Evolutionary conservation across 1,140 invertebrate species (phyloP).

Genomic region (Diorhabda sublineata): DNA sequence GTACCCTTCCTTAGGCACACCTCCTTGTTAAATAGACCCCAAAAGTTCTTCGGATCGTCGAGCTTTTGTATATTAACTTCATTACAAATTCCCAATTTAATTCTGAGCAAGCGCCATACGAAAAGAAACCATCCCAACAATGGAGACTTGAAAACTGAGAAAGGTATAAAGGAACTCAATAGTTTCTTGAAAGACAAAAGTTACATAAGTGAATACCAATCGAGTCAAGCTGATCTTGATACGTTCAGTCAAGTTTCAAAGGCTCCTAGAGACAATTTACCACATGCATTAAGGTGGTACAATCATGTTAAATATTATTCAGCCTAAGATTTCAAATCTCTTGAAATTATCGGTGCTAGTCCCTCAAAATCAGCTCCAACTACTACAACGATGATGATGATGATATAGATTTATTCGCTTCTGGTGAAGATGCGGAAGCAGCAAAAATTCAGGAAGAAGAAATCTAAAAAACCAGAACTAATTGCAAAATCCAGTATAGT

Average conservation of each 20-base stretch:
- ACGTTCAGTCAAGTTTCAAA: constrained; percentile 75
- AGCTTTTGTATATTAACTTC: too few species aligned
- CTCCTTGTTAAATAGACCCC: too few species aligned
- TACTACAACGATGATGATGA: constrained; percentile 61
- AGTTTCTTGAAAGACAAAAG: constrained; percentile 75
- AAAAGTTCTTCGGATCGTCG: too few species aligned
- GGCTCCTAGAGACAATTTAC: constrained; percentile 62
- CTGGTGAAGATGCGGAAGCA: constrained; percentile 79
- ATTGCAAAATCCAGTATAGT: constrained; percentile 94
- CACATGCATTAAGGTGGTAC: constrained; percentile 89
- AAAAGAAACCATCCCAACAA: too few species aligned
- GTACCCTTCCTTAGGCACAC: too few species aligned
- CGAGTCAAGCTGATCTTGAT: constrained; percentile 80
- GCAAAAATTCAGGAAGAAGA: constrained; percentile 68
- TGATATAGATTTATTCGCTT: constrained; percentile 86
- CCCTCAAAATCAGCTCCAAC: constrained; percentile 55
- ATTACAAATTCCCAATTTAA: too few species aligned
- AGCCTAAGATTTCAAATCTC: constrained; percentile 54
- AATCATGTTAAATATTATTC: constrained; percentile 86
- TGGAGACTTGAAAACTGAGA: constrained; percentile 75
- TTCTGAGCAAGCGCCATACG: too few species aligned
- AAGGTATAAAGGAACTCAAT: constrained; percentile 78
- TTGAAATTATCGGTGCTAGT: constrained; percentile 47
- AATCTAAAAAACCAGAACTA: constrained; percentile 85
- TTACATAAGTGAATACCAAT: constrained; percentile 81